Percentiles rank a stretch among this genome's conserved stretches.
Conservation (phyloP, 2,888 invertebrate species). For the Nipponacmea schrenckii region DNA sequence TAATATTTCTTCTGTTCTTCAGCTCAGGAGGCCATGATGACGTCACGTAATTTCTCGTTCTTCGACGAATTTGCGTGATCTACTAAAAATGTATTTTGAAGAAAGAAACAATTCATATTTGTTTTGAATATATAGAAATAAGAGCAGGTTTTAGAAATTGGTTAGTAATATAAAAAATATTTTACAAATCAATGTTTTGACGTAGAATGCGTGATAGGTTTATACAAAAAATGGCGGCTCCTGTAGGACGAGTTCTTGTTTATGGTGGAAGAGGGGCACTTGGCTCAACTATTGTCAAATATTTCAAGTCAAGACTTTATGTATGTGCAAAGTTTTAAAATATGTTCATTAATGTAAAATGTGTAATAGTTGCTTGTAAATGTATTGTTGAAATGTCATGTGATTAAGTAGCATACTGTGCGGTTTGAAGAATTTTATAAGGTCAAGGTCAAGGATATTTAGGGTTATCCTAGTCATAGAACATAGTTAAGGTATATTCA, state of each 20-base stretch:
- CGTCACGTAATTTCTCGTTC: slow-evolving; percentile 60
- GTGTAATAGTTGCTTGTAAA: no score
- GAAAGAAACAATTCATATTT: no score
- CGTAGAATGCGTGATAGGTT: no score
- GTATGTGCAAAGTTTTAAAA: slow-evolving; percentile 72
- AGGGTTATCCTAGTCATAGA: no score
- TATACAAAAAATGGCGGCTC: slow-evolving; percentile 26
- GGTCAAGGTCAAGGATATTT: no score
- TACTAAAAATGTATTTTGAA: neutral
- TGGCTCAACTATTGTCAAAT: slow-evolving; percentile 86
- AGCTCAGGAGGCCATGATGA: slow-evolving; percentile 57
- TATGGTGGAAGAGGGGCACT: slow-evolving; percentile 97
- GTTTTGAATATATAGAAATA: no score
- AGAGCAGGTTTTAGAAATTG: neutral
- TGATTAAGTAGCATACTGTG: no score
- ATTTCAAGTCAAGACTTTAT: slow-evolving; percentile 90
- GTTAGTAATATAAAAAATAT: neutral
- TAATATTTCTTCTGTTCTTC: slow-evolving; percentile 31
- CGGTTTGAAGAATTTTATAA: no score
- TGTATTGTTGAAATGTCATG: no score
- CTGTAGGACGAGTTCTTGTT: slow-evolving; percentile 75
- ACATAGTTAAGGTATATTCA: no score
- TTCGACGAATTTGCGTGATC: slow-evolving; percentile 27
- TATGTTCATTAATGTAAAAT: no score
- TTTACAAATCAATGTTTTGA: neutral